Evolutionary conservation across 2,888 invertebrate genomes (phyloP).

Genomic region (Steinernema scapterisci): DNA sequence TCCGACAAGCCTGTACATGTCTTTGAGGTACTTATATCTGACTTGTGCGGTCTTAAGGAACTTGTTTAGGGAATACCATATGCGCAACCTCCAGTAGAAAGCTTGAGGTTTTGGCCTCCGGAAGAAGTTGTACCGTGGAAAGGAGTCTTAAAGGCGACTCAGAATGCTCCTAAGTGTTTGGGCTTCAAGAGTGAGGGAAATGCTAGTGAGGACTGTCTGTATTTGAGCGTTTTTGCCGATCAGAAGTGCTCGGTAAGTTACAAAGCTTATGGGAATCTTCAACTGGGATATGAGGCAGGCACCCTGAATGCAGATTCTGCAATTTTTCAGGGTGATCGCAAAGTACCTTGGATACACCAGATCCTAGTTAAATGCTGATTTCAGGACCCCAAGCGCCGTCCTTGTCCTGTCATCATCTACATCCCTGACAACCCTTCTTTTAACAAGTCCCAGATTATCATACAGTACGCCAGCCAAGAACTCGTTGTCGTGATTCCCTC

Average conservation of each 20-base stretch:
- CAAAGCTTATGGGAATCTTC: no score
- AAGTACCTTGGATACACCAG: no score
- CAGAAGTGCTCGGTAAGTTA: constrained; percentile 45
- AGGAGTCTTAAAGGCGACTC: constrained; percentile 46
- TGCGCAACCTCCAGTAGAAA: constrained; percentile 53
- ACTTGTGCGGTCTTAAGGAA: no score
- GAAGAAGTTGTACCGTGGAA: constrained; percentile 46
- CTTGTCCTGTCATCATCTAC: constrained; percentile 55
- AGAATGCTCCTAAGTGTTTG: constrained; percentile 55
- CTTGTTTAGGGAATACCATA: constrained; percentile 54
- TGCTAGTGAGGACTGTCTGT: constrained; percentile 57
- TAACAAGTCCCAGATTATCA: constrained; percentile 50
- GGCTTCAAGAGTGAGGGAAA: no score
- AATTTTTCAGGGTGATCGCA: no score
- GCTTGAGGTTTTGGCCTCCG: constrained; percentile 50
- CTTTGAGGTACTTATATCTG: constrained; percentile 8
- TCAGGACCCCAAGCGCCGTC: neutral
- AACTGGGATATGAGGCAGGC: no score
- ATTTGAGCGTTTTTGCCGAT: constrained; percentile 53
- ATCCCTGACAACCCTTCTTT: constrained; percentile 63
- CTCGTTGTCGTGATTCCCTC: constrained; percentile 51
- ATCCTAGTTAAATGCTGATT: no score
- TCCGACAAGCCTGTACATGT: neutral
- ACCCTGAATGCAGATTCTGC: no score
- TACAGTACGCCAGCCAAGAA: constrained; percentile 45